These are phyloP conservation scores for Polydesmus complanatus DNA, from an alignment of 2,888 invertebrate genomes.

Conservation along the genomic window DNA sequence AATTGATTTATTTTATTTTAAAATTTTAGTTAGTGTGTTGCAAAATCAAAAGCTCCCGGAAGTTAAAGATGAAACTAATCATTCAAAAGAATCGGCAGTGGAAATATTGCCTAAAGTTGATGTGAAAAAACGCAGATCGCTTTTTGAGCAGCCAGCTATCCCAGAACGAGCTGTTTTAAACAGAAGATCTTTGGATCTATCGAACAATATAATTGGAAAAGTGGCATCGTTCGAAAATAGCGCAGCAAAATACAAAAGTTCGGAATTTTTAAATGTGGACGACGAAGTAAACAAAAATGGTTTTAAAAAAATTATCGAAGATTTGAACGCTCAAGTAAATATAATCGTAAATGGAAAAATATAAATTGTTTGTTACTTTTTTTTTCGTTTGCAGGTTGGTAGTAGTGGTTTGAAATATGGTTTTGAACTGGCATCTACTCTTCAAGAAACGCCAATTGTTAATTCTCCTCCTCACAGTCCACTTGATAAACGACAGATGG, in stretches of 20 bases:
- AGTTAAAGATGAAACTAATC: background rate
- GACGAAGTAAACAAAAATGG: background rate
- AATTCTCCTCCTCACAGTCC: constrained; percentile 14
- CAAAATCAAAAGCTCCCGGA: background rate
- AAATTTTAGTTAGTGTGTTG: background rate
- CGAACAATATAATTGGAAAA: constrained; percentile 18
- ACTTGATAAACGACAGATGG: background rate
- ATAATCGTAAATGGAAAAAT: too few species aligned
- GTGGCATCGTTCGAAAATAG: constrained; percentile 22
- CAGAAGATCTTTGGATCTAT: constrained; percentile 9
- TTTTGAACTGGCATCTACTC: constrained; percentile 15
- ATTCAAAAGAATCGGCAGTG: background rate
- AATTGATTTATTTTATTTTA: too few species aligned
- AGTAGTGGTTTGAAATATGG: background rate
- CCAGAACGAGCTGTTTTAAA: constrained; percentile 1
- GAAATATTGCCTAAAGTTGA: constrained; percentile 57
- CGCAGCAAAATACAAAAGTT: background rate
- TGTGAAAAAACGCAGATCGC: constrained; percentile 62
- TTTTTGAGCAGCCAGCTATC: constrained; percentile 46
- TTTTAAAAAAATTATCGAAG: too few species aligned
- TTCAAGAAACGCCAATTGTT: constrained; percentile 15
- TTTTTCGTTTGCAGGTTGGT: too few species aligned
- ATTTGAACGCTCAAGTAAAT: too few species aligned
- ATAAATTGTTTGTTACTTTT: too few species aligned
- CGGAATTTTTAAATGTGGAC: background rate